These are phyloP conservation scores for Bryconaethiops microstoma DNA, from an alignment of 2,797 vertebrate genomes.

Conservation along the genomic window DNA sequence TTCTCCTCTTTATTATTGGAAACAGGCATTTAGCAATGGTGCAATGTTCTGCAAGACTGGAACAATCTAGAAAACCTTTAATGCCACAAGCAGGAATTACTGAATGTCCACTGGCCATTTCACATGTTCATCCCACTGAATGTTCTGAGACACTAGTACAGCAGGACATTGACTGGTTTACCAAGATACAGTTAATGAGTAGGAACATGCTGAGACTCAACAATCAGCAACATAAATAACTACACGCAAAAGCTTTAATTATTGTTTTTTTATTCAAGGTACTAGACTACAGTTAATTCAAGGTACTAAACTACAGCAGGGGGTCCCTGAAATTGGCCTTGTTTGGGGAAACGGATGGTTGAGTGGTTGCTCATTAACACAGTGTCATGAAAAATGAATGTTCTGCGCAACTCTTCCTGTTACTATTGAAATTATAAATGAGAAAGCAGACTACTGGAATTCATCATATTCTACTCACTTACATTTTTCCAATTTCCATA, in stretches of 20 bases:
- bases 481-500: neutral
- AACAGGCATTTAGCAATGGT: slow-evolving; percentile 27
- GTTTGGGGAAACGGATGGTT: neutral
- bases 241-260: neutral
- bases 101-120: neutral
- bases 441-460: neutral
- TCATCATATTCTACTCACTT: neutral
- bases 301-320: neutral
- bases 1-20: slow-evolving; percentile 29
- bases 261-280: neutral
- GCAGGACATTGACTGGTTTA: neutral
- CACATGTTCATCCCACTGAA: neutral
- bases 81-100: neutral
- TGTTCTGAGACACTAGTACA: neutral
- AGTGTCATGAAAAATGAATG: neutral
- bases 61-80: neutral
- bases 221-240: neutral
- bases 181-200: neutral
- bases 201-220: neutral
- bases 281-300: neutral
- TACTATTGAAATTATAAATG: neutral
- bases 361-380: neutral
- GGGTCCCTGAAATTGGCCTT: neutral
- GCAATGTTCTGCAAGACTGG: neutral
- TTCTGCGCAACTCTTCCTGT: neutral